A percentile compares a stretch with the other conserved stretches of the same genome.
These are phyloP conservation scores for Actinia tenebrosa DNA, from an alignment of 64 coral and sea anemone species.

Conservation along the genomic window DNA sequence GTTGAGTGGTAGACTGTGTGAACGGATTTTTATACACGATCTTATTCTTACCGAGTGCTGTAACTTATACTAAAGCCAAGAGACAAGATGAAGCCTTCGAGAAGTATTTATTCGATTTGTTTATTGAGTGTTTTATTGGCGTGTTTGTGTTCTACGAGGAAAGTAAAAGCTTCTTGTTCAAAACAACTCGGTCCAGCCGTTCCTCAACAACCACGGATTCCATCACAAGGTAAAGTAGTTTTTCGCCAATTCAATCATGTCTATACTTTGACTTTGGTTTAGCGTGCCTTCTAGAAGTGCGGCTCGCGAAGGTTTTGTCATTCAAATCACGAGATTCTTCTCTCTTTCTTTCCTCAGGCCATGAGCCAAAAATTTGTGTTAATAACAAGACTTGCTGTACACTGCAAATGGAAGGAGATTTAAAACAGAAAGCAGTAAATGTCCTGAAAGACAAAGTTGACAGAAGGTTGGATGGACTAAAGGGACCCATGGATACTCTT, in stretches of 20 bases:
- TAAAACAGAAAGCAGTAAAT: not conserved
- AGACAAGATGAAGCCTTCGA: not conserved
- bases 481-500: not conserved
- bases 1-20: not conserved
- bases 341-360: not conserved
- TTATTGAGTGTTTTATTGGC: not conserved
- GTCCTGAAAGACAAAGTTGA: not conserved
- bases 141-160: slow-evolving; percentile 4
- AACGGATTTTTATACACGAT: not conserved
- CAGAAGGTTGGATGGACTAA: not conserved
- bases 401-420: not conserved
- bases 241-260: too few relatives aligned
- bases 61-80: slow-evolving; percentile 7
- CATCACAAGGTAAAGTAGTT: not conserved
- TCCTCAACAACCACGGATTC: not conserved
- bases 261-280: not conserved
- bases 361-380: slow-evolving; percentile 13
- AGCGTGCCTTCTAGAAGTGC: not conserved
- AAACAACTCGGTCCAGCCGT: not conserved
- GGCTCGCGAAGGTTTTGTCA: not conserved
- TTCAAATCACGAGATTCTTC: not conserved
- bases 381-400: slow-evolving; percentile 16
- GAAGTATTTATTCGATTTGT: not conserved
- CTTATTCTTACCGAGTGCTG: not conserved
- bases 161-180: slow-evolving; percentile 7